Percentiles rank a stretch among this genome's conserved stretches.
phyloP scores from a whole-genome alignment of 2,113 vertebrate species.

The Danio rerio region DNA sequence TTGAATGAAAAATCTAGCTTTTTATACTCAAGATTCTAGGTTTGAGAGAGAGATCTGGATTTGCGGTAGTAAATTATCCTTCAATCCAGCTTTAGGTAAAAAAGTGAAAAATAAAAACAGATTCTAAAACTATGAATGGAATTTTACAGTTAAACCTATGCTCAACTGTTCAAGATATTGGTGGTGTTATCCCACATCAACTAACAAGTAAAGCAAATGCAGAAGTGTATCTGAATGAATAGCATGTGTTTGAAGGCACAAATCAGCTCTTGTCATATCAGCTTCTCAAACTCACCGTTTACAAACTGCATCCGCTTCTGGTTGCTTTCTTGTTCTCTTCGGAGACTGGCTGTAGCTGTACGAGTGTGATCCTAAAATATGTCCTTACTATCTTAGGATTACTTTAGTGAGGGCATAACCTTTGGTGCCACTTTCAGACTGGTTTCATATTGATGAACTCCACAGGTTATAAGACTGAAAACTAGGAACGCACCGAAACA shows the following conservation, averaged over 20 bases:
- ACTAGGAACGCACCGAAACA: no score
- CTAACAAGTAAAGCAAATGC: neutral
- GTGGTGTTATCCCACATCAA: neutral
- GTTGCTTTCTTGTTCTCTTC: slow-evolving; percentile 27
- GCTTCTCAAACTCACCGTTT: slow-evolving; percentile 28
- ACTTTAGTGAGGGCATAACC: neutral
- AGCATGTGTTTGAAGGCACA: neutral
- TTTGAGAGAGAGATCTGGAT: neutral
- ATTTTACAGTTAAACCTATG: neutral
- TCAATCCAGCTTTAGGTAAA: neutral
- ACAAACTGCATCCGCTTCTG: slow-evolving; percentile 33
- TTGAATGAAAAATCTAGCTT: neutral
- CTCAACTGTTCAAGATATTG: neutral
- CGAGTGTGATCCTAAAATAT: slow-evolving; percentile 3
- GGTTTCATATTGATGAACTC: no score
- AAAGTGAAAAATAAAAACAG: neutral
- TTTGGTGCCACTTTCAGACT: neutral
- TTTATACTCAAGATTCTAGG: neutral
- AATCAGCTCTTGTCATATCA: neutral
- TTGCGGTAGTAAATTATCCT: neutral
- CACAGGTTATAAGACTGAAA: no score
- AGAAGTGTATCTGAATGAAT: neutral
- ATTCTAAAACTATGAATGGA: neutral
- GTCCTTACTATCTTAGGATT: slow-evolving; percentile 4
- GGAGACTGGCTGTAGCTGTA: slow-evolving; percentile 25